A percentile compares a stretch with the other conserved stretches of the same genome.
phyloP scores from a whole-genome alignment of 2,888 invertebrate species.

The Nezara viridula region DNA sequence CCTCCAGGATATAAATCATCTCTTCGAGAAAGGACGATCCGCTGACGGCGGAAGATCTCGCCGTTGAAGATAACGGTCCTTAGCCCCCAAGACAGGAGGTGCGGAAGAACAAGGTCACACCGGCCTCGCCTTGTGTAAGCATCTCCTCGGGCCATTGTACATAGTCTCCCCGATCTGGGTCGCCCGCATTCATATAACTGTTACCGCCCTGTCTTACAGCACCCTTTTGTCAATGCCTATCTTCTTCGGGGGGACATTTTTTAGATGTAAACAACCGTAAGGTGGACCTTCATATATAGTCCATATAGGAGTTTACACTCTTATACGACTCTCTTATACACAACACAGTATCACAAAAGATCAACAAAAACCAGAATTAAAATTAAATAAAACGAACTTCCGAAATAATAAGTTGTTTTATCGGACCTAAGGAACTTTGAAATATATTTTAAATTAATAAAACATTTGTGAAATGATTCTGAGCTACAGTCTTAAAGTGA shows the following conservation, averaged over 20 bases:
- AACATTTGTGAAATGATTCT: too few species aligned
- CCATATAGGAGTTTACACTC: too few species aligned
- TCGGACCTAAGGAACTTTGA: too few species aligned
- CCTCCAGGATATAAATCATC: background rate
- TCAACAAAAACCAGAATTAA: too few species aligned
- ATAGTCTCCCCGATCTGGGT: background rate
- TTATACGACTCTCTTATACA: too few species aligned
- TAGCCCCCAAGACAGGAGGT: background rate
- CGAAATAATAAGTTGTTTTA: too few species aligned
- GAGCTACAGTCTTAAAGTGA: too few species aligned
- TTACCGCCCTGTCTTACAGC: background rate
- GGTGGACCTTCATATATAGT: background rate
- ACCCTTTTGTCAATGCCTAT: background rate
- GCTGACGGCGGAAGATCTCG: background rate
- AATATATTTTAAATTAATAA: too few species aligned
- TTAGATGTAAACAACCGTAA: background rate
- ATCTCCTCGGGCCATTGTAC: constrained; percentile 24
- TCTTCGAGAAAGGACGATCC: background rate
- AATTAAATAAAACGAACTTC: too few species aligned
- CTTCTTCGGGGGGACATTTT: background rate
- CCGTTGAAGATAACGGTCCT: constrained; percentile 18
- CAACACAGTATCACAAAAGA: too few species aligned
- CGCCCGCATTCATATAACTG: constrained; percentile 10
- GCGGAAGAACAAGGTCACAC: constrained; percentile 10
- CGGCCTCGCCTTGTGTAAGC: constrained; percentile 36